Evolutionary conservation across 30 jellyfish, hydroid and myxozoan species (phyloP).

Genomic region (Chrysaora quinquecirrha): DNA sequence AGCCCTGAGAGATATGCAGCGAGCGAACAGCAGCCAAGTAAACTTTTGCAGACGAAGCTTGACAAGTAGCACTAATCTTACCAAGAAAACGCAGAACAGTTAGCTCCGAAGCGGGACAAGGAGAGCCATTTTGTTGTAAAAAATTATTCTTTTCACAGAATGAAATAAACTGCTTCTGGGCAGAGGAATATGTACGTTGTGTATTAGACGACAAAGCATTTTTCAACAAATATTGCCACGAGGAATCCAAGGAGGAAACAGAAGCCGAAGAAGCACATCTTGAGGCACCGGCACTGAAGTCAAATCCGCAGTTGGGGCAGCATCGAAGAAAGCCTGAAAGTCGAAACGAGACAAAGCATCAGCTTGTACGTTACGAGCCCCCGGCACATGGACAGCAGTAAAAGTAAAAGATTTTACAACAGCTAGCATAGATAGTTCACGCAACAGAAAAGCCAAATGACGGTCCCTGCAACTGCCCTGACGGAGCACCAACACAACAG

Average conservation of each 20-base stretch:
- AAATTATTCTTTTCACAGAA: not conserved
- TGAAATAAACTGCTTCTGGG: not conserved
- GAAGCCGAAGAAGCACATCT: not conserved
- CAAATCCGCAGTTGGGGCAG: slow-evolving; percentile 10
- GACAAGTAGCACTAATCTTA: not conserved
- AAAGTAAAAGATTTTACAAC: slow-evolving; percentile 9
- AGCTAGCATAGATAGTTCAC: slow-evolving; percentile 17
- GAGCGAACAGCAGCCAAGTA: slow-evolving; percentile 19
- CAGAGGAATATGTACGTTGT: slow-evolving; percentile 2
- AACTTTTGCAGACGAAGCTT: not conserved
- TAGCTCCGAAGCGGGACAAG: slow-evolving; percentile 20
- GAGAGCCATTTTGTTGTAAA: not conserved
- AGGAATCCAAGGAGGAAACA: slow-evolving; percentile 30
- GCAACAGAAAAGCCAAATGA: slow-evolving; percentile 28
- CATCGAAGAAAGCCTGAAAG: slow-evolving; percentile 27
- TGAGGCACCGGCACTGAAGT: not conserved
- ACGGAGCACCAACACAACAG: too few species aligned
- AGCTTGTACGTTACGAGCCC: slow-evolving; percentile 2
- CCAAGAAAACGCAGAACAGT: slow-evolving; percentile 15
- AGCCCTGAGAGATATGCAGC: slow-evolving; percentile 1
- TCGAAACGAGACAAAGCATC: too few species aligned
- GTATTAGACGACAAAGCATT: not conserved
- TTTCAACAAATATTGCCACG: slow-evolving; percentile 7
- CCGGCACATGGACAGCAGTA: slow-evolving; percentile 15
- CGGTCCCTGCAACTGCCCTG: too few species aligned